Percentiles rank a stretch among this genome's conserved stretches.
Evolutionary conservation across 2,888 invertebrate genomes (phyloP).

Genomic region (Trisateles emortualis): DNA sequence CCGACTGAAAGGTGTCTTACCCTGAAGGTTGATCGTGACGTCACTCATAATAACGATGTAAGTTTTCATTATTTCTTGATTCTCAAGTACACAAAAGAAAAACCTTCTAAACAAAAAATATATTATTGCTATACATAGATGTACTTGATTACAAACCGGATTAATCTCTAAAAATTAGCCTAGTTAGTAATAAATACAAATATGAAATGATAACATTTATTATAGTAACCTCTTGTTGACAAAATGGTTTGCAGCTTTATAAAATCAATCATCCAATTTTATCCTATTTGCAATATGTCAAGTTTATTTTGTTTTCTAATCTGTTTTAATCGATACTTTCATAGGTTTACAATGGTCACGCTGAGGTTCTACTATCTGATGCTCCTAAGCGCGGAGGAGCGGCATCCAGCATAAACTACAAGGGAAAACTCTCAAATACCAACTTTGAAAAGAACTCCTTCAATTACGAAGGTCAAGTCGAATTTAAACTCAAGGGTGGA

Average conservation of each 20-base stretch:
- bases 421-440: conserved; percentile 65
- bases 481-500: conserved; percentile 70
- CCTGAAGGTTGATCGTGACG: conserved; percentile 70
- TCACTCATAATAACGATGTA: conserved; percentile 61
- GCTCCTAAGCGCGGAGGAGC: conserved; percentile 70
- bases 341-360: conserved; percentile 69
- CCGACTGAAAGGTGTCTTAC: conserved; percentile 76
- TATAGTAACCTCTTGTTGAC: too few relatives aligned
- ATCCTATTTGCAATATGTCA: too few relatives aligned
- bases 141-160: too few relatives aligned
- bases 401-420: conserved; percentile 70
- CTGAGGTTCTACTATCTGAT: conserved; percentile 64
- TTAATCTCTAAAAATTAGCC: too few relatives aligned
- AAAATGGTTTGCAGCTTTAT: too few relatives aligned
- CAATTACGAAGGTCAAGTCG: conserved; percentile 70
- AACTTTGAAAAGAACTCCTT: conserved; percentile 63
- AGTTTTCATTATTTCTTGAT: conserved; percentile 42
- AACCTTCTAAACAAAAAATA: too few relatives aligned
- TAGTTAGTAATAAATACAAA: too few relatives aligned
- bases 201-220: too few relatives aligned
- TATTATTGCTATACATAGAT: too few relatives aligned
- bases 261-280: too few relatives aligned
- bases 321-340: not conserved
- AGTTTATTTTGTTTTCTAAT: too few relatives aligned
- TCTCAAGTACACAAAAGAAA: too few relatives aligned